Percentiles rank a stretch among this genome's conserved stretches.
Conservation (phyloP, 1,140 invertebrate genomes). For the Mactra quadrangularis region DNA sequence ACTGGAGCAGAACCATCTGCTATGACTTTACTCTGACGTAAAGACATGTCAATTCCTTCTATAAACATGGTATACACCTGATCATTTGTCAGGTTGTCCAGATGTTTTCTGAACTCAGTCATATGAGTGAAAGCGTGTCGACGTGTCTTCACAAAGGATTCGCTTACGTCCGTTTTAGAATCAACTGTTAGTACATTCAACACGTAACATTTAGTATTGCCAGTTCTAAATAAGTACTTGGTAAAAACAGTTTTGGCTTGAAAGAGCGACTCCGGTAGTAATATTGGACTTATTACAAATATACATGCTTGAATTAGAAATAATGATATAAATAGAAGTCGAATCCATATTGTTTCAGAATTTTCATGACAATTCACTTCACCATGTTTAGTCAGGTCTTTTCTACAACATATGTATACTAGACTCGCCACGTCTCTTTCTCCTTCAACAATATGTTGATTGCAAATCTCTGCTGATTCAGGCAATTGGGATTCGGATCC, state of each 20-base stretch:
- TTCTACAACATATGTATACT: conserved; percentile 26
- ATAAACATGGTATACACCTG: neutral
- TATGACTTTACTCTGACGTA: conserved; percentile 28
- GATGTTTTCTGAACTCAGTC: neutral
- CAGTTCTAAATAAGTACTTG: neutral
- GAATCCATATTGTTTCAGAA: conserved; percentile 4
- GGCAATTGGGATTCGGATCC: neutral
- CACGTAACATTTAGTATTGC: neutral
- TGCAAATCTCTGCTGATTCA: conserved; percentile 23
- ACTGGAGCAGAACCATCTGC: conserved; percentile 23
- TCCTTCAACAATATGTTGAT: neutral
- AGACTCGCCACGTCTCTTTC: neutral
- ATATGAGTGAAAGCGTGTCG: neutral
- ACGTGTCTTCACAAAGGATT: conserved; percentile 10
- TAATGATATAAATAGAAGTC: conserved; percentile 3
- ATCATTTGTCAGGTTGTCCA: neutral
- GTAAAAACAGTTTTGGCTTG: neutral
- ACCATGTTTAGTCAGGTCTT: neutral
- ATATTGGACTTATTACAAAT: conserved; percentile 1
- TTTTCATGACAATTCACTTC: neutral
- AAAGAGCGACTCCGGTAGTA: conserved; percentile 3
- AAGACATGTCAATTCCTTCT: neutral
- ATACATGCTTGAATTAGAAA: conserved; percentile 8
- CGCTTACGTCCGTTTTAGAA: neutral
- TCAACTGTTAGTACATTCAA: conserved; percentile 22